Conservation (phyloP, 2,888 invertebrate genomes). For the Metallyticus violacea region DNA sequence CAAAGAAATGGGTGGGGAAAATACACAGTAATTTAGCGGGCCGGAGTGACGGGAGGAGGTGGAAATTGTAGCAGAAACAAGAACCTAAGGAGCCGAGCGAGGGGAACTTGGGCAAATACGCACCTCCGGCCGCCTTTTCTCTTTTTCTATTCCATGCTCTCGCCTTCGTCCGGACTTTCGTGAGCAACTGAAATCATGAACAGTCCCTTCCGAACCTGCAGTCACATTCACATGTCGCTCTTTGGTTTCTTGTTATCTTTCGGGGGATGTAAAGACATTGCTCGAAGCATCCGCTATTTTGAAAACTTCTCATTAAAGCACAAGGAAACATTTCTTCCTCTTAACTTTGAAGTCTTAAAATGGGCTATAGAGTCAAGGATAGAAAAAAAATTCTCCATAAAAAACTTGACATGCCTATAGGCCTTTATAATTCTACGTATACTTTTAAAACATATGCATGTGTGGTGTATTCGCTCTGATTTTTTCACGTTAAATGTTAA, state of each 20-base stretch:
- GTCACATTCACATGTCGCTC: neutral
- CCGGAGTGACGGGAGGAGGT: neutral
- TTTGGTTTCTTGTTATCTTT: neutral
- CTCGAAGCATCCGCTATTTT: neutral
- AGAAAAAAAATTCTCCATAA: no score
- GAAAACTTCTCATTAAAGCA: neutral
- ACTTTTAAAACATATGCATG: no score
- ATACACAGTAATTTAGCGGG: constrained; percentile 5
- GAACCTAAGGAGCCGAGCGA: neutral
- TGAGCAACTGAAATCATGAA: no score
- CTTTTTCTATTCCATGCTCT: no score
- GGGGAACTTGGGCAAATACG: neutral
- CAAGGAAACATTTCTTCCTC: neutral
- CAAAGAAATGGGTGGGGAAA: constrained; percentile 13
- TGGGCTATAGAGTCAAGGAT: no score
- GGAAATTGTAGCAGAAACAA: constrained; percentile 2
- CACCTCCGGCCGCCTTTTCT: neutral
- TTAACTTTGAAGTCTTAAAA: no score
- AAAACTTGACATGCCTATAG: no score
- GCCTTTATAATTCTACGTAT: no score
- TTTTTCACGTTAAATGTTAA: no score
- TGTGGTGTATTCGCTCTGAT: no score
- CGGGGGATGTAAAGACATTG: neutral
- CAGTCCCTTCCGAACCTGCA: neutral
- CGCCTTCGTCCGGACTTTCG: no score